These are phyloP conservation scores for Gallirallus australis DNA, from an alignment of 2,797 vertebrate species.

Conservation along the genomic window DNA sequence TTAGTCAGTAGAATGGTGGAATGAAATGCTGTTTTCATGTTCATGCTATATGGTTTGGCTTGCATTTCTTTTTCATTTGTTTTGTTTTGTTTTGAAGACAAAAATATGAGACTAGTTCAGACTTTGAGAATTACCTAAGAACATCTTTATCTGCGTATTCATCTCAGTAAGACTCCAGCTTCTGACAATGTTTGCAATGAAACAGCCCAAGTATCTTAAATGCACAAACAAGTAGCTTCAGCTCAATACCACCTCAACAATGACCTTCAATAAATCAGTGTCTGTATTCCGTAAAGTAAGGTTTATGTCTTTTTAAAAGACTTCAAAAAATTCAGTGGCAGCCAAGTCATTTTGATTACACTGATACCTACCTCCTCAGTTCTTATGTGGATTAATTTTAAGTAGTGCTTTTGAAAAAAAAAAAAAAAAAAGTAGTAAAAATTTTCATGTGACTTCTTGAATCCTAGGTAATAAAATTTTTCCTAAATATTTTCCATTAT, in stretches of 20 bases:
- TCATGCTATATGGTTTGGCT: neutral
- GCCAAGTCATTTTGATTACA: neutral
- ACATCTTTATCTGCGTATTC: neutral
- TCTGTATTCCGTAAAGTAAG: neutral
- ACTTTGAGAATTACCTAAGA: neutral
- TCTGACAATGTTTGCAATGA: neutral
- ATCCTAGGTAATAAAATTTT: neutral
- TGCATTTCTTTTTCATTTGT: neutral
- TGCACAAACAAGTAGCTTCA: neutral
- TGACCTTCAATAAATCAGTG: neutral
- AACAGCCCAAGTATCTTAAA: neutral
- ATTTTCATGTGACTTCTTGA: neutral
- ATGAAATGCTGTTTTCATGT: neutral
- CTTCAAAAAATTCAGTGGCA: neutral
- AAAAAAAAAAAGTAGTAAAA: neutral
- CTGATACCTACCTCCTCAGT: neutral
- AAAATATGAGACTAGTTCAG: neutral
- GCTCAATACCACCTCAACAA: neutral
- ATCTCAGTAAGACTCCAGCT: neutral
- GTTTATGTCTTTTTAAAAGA: neutral
- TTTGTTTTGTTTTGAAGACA: neutral
- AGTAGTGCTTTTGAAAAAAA: rapidly evolving
- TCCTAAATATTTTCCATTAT: neutral
- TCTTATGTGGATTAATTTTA: neutral
- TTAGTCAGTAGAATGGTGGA: neutral